Evolutionary conservation across 2,888 invertebrate genomes (phyloP).

Genomic region (Rhopalosiphum nymphaeae): DNA sequence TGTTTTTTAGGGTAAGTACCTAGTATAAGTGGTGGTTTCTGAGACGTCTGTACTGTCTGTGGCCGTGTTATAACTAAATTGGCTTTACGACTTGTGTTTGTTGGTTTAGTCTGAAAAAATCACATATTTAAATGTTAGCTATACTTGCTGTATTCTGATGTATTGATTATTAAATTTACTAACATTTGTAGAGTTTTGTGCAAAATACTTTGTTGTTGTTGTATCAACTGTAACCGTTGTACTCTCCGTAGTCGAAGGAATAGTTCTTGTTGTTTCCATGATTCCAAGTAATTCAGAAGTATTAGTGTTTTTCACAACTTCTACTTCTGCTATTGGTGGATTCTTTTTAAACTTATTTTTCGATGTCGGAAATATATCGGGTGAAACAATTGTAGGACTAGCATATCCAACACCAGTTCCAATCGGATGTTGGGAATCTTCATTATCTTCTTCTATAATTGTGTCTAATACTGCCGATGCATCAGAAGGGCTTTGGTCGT

Average conservation of each 20-base stretch:
- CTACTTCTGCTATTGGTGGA: conserved; percentile 38
- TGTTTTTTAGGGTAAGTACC: conserved; percentile 66
- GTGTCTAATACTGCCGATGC: conserved; percentile 67
- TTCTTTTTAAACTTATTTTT: conserved; percentile 54
- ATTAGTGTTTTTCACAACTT: conserved; percentile 40
- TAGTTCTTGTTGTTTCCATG: conserved; percentile 8
- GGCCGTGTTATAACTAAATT: conserved; percentile 53
- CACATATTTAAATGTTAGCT: not conserved
- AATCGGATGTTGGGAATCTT: conserved; percentile 72
- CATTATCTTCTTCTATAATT: conserved; percentile 69
- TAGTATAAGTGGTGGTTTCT: conserved; percentile 67
- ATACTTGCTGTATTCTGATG: not conserved
- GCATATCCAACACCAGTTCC: conserved; percentile 73
- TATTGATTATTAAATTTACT: not conserved
- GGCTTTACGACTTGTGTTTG: conserved; percentile 28
- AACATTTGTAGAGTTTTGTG: conserved; percentile 35
- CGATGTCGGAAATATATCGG: conserved; percentile 68
- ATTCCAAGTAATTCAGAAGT: conserved; percentile 28
- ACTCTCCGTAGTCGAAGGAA: conserved; percentile 33
- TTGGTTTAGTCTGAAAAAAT: conserved; percentile 45
- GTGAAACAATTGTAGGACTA: conserved; percentile 67
- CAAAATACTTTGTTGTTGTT: conserved; percentile 11
- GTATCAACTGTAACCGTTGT: not conserved
- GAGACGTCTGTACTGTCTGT: conserved; percentile 63
- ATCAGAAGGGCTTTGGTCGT: conserved; percentile 63